A percentile compares a stretch with the other conserved stretches of the same genome.
These are phyloP conservation scores for Melipona quadrifasciata DNA, from an alignment of 1,140 invertebrate genomes.

Conservation along the genomic window DNA sequence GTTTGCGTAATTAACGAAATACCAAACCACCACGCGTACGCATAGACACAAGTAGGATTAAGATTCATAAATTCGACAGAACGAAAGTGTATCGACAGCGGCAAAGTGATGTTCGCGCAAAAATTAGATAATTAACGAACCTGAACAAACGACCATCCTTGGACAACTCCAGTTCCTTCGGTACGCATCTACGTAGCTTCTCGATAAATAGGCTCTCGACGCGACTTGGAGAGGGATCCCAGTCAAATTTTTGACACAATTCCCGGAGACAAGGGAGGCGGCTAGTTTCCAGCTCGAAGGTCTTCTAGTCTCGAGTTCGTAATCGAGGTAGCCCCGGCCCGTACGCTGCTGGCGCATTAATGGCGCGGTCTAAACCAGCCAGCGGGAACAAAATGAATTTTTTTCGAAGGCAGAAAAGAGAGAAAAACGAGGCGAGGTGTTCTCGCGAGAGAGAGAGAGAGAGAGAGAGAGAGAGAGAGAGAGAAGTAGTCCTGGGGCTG, in stretches of 20 bases:
- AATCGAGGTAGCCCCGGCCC: slow-evolving; percentile 53
- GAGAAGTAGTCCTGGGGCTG: slow-evolving; percentile 54
- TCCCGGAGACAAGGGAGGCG: slow-evolving; percentile 7
- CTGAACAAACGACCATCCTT: neutral
- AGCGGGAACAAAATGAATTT: slow-evolving; percentile 64
- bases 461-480: neutral
- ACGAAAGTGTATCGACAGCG: no score
- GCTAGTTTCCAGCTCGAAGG: slow-evolving; percentile 46
- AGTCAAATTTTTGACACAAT: slow-evolving; percentile 35
- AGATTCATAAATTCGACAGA: no score
- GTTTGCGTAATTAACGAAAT: no score
- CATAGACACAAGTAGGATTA: no score
- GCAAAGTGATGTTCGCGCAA: neutral
- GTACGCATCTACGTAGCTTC: no score
- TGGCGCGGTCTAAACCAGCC: slow-evolving; percentile 58
- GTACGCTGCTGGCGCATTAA: slow-evolving; percentile 52
- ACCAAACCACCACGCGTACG: no score
- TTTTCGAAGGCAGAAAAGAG: slow-evolving; percentile 62
- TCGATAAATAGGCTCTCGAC: neutral
- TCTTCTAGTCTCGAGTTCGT: slow-evolving; percentile 44
- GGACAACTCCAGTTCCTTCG: neutral
- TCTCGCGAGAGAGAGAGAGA: neutral
- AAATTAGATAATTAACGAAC: neutral
- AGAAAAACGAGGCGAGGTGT: neutral
- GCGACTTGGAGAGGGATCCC: neutral